Evolutionary conservation across 2,888 invertebrate genomes (phyloP), one percentile per base, ranked within the genome.

Genomic region (Schrankia costaestrigalis): DNA sequence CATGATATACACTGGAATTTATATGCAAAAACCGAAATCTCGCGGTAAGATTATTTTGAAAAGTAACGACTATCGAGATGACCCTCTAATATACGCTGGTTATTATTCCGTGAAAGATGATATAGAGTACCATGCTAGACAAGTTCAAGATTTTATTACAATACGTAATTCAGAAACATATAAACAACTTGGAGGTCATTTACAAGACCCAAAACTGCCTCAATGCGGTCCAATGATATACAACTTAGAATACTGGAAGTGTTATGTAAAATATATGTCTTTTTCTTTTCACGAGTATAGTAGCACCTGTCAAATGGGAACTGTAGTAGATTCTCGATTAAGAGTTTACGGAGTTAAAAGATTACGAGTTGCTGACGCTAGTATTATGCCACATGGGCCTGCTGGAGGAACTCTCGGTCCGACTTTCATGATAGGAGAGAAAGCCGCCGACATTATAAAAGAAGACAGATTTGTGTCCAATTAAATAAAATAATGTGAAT

Each of bases 371-470:
- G 68, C 48, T 1, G 68, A 68, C 26, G 55, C 53, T 11, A 66
- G 69, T 28, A 32, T 61, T 0, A 67, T 92, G 86, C 91, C 91
- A 0, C 69, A 22, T 8, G 35, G 71, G 7, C 86, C 90, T 0
- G 72, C 83, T 0, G 88, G 89, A 1, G 91, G 90, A 0, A n/a
- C n/a, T n/a, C 89, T 89, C 0, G 90, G 90, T 0, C 87, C 91
- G 0, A 46, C 54, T 1, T 47, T 69, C 8, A 63, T 68, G 65
- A 54, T 70, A n/a, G 69, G 50, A 0, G 70, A 71, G 22, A 60
- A 60, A 33, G 61, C 45, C 43, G 35, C 43, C 0, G 50, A 41
- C 24, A 32, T 17, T 58, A 67, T 45, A 39, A 53, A 41, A 50
- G 62, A 41, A 33, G 38, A 50, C 12, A 17, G 26, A n/a, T n/a